Evolutionary conservation across 2,113 vertebrate species (phyloP).

Genomic region (Picathartes gymnocephalus): DNA sequence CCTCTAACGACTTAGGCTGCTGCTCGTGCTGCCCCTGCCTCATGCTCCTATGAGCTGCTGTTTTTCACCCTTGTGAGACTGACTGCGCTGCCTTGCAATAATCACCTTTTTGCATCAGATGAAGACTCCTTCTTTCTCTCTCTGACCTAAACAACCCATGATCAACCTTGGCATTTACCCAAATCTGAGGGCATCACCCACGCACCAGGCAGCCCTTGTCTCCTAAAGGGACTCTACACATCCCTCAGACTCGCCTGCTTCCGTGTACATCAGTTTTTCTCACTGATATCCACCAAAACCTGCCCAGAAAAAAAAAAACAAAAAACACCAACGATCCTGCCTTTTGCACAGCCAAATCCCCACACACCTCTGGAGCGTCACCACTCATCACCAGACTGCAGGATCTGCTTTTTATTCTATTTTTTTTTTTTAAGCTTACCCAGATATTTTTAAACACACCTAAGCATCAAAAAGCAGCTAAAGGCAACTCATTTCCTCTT

Average conservation of each 20-base stretch:
- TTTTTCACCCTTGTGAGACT: too few relatives aligned
- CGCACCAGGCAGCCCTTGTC: fast-evolving
- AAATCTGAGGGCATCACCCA: fast-evolving
- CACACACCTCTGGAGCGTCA: neutral
- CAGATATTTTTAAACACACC: neutral
- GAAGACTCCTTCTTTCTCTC: too few relatives aligned
- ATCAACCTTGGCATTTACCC: too few relatives aligned
- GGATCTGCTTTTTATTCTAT: neutral
- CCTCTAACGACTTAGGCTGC: too few relatives aligned
- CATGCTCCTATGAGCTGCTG: too few relatives aligned
- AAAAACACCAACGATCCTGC: neutral
- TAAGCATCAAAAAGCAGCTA: neutral
- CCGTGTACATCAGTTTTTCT: fast-evolving
- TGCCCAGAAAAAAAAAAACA: neutral
- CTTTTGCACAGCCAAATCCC: neutral
- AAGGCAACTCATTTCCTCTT: neutral
- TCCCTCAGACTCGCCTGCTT: fast-evolving
- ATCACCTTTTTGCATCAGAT: too few relatives aligned
- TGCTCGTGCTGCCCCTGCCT: too few relatives aligned
- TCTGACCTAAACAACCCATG: too few relatives aligned
- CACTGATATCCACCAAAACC: neutral
- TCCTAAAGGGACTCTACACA: fast-evolving
- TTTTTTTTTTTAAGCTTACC: neutral
- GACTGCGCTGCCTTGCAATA: too few relatives aligned
- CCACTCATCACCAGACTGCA: neutral